Percentiles rank a stretch among this genome's conserved stretches.
Evolutionary conservation across 2,113 vertebrate genomes (phyloP).

Genomic region (Istiophorus platypterus): DNA sequence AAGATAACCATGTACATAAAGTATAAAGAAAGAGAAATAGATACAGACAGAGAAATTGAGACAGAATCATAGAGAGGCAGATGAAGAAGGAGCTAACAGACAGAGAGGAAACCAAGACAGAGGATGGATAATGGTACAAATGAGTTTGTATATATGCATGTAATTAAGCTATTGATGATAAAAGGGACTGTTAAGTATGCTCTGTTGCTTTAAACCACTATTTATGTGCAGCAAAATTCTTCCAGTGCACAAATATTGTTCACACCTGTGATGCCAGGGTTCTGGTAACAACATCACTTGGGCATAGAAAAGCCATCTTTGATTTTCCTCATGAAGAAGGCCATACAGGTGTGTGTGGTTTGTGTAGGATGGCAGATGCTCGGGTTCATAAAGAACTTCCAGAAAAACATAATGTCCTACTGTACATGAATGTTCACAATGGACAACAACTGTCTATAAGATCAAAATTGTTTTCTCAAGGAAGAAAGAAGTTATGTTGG

Average conservation of each 20-base stretch:
- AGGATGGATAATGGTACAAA: neutral
- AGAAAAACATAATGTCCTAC: neutral
- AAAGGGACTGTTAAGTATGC: neutral
- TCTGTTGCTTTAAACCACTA: neutral
- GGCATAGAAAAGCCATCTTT: neutral
- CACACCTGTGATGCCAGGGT: slow-evolving; percentile 1
- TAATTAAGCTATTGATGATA: neutral
- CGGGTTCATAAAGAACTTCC: slow-evolving; percentile 7
- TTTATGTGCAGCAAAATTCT: neutral
- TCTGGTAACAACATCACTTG: neutral
- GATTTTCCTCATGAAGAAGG: neutral
- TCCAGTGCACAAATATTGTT: neutral
- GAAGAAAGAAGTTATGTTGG: neutral
- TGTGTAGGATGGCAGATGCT: slow-evolving; percentile 1
- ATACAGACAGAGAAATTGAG: slow-evolving; percentile 13
- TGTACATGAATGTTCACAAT: neutral
- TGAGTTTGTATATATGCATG: neutral
- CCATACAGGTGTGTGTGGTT: neutral
- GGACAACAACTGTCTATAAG: neutral
- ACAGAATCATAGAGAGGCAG: neutral
- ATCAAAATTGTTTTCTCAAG: neutral
- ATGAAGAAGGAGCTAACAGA: slow-evolving; percentile 4
- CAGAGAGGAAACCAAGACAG: neutral
- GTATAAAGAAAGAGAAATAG: slow-evolving; percentile 24
- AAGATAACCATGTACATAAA: slow-evolving; percentile 11